Evolutionary conservation across 1,140 invertebrate genomes (phyloP), one percentile per base, ranked within the genome.

Genomic region (Drosophila triauraria): DNA sequence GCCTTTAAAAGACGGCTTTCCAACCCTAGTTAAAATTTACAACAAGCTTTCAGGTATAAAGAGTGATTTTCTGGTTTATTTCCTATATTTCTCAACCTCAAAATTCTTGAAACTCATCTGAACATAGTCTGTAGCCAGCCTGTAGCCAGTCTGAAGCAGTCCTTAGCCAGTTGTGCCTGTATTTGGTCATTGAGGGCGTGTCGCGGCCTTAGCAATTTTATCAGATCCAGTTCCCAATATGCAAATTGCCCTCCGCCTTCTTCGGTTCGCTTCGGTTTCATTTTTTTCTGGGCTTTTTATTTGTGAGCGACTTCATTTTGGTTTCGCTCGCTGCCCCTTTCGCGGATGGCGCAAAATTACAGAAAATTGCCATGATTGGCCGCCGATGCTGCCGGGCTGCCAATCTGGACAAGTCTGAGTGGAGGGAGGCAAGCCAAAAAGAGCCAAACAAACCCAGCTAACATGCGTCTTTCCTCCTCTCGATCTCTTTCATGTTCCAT

Each of bases 321-420:
- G 61, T 54, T 62, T 76, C 46, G 67, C 57, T 65, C 20, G 51
- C n/a, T 20, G 50, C 72, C 60, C 46, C 44, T 38, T 30, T 65
- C 35, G 60, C 15, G 82, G 70, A 85, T 85, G 81, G 71, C 60
- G 76, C 82, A 88, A 91, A 91, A 91, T 91, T 91, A 91, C 85
- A 91, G 64, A 86, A 91, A 91, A 91, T 91, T 91, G 90, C 84
- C 84, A 91, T 91, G 88, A 91, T 91, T 82, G 88, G 76, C 63
- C 53, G 25, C 38, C 53, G 47, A 59, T 60, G 78, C 77, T 82
- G 79, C 75, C 65, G 82, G 76, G 60, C 62, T 72, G 69, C 51
- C 70, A 87, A 71, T 63, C 81, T 67, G 53, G 35, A 25, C 59
- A 57, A 42, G 40, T n/a, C 40, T 6, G 6, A 1, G 12, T 3